These are phyloP conservation scores for Automeris io DNA, from an alignment of 2,888 invertebrate genomes.

Conservation along the genomic window DNA sequence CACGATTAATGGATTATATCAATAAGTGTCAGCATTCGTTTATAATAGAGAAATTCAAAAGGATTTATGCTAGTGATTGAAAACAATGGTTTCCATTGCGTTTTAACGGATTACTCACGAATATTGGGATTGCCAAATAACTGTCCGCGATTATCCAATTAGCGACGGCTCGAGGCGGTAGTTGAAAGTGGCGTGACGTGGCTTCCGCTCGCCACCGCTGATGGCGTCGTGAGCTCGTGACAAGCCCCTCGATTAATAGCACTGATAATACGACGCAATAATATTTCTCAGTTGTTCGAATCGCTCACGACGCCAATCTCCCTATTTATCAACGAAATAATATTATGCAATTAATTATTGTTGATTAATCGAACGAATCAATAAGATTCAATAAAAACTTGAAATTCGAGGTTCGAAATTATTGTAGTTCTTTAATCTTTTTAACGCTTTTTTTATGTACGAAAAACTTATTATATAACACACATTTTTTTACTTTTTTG, in stretches of 20 bases:
- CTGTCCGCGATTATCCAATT: constrained; percentile 33
- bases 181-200: constrained; percentile 21
- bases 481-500: no score
- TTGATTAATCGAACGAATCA: no score
- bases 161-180: constrained; percentile 21
- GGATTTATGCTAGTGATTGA: neutral
- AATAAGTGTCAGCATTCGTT: no score
- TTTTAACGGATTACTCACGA: neutral
- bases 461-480: no score
- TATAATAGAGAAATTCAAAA: neutral
- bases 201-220: constrained; percentile 17
- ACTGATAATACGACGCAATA: constrained; percentile 33
- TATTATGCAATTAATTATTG: neutral
- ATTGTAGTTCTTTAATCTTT: no score
- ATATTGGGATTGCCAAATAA: constrained; percentile 25
- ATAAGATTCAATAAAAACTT: no score
- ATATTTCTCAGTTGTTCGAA: constrained; percentile 11
- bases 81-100: constrained; percentile 5
- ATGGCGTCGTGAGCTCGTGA: constrained; percentile 19
- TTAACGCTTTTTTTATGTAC: no score
- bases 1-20: no score
- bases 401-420: no score
- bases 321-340: neutral
- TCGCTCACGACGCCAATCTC: neutral
- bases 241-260: constrained; percentile 32